Evolutionary conservation across 1,140 invertebrate genomes (phyloP).

Genomic region (Pseudoatta argentina): DNA sequence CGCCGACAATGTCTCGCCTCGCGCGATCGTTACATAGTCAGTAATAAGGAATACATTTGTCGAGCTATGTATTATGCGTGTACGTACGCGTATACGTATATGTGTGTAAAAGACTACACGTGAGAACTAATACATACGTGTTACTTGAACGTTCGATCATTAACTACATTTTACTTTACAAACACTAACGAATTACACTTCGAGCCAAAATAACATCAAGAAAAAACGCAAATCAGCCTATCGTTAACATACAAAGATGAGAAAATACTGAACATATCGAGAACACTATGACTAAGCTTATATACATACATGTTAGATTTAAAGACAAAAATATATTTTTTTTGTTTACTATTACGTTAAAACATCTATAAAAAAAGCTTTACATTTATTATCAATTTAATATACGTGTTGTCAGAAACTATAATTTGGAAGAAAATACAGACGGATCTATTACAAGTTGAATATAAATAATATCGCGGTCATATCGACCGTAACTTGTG

Average conservation of each 20-base stretch:
- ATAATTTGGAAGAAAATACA: not conserved
- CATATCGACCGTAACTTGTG: not conserved
- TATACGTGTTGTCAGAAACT: not conserved
- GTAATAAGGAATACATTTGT: constrained; percentile 64
- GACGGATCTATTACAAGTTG: not conserved
- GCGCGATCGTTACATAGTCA: constrained; percentile 39
- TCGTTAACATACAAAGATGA: constrained; percentile 18
- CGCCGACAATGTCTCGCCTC: constrained; percentile 24
- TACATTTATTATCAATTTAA: not conserved
- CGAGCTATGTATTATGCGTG: not conserved
- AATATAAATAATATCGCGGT: constrained; percentile 21
- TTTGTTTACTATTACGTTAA: not conserved
- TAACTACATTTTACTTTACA: constrained; percentile 69
- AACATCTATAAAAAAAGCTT: not conserved
- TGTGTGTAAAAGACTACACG: not conserved
- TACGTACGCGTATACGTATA: not conserved
- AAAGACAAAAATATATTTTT: not conserved
- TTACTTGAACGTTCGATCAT: constrained; percentile 47
- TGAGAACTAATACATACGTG: constrained; percentile 48
- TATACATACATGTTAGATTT: not conserved
- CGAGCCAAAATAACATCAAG: constrained; percentile 29
- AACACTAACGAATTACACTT: constrained; percentile 30
- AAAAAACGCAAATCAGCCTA: not conserved
- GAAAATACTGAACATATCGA: not conserved
- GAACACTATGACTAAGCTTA: too few species aligned